Evolutionary conservation across 1,140 invertebrate genomes (phyloP).

Genomic region (Pachyrhynchus sulphureomaculatus): DNA sequence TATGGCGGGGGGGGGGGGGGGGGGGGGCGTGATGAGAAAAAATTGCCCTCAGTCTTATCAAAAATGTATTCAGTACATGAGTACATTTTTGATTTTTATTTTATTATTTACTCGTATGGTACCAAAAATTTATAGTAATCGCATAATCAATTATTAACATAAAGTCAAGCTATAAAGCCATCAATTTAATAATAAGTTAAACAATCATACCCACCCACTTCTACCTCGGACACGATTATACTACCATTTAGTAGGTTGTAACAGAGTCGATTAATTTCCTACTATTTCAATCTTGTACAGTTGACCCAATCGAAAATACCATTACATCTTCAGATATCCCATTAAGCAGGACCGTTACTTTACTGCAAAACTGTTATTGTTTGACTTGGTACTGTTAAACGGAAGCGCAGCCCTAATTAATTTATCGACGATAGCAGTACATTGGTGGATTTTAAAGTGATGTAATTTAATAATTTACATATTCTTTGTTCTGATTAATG

Average conservation of each 20-base stretch:
- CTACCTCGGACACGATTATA: no score
- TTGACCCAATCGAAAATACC: slow-evolving; percentile 15
- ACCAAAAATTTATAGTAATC: no score
- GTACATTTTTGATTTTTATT: no score
- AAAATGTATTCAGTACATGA: no score
- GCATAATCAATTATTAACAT: no score
- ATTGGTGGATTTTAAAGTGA: background rate
- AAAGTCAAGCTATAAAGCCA: no score
- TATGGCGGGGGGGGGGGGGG: no score
- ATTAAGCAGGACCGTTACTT: slow-evolving; percentile 17
- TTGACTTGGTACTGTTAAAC: slow-evolving; percentile 18
- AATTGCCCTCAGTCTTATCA: no score
- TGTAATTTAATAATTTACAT: background rate
- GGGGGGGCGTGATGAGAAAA: no score
- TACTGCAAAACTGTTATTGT: slow-evolving; percentile 20
- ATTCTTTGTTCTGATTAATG: background rate
- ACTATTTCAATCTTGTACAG: slow-evolving; percentile 10
- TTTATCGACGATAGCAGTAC: background rate
- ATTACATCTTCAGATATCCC: slow-evolving; percentile 15
- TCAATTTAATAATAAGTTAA: no score
- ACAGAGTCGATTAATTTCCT: background rate
- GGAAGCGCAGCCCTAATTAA: slow-evolving; percentile 13
- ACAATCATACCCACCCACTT: no score
- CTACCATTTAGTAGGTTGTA: background rate
- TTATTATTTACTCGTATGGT: no score